Percentiles rank a stretch among this genome's conserved stretches.
Conservation (phyloP, 2,113 vertebrate species). For the Isichthys henryi region DNA sequence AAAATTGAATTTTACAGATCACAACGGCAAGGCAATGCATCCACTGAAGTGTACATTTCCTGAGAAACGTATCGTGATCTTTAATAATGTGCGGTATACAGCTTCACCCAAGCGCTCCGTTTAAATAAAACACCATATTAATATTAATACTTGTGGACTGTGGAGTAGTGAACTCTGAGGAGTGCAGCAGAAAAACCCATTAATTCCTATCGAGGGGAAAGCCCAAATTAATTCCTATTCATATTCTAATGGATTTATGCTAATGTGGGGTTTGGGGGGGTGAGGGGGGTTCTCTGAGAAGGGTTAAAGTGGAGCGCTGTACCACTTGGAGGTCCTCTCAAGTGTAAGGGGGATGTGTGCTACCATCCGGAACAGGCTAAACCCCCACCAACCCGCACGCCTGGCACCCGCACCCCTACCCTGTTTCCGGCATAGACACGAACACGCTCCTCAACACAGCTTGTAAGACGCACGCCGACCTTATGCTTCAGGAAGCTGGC, state of each 20-base stretch:
- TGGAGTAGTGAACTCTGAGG: slow-evolving; percentile 55
- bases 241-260: slow-evolving; percentile 74
- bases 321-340: neutral
- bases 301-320: slow-evolving; percentile 47
- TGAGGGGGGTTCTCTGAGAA: slow-evolving; percentile 33
- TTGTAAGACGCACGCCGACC: neutral
- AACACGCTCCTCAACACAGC: neutral
- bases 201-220: slow-evolving; percentile 73
- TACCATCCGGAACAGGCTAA: neutral
- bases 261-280: slow-evolving; percentile 56
- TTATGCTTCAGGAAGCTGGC: neutral
- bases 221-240: slow-evolving; percentile 77
- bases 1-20: slow-evolving; percentile 78
- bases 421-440: slow-evolving; percentile 19
- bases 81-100: slow-evolving; percentile 78
- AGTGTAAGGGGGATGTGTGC: neutral
- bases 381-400: neutral
- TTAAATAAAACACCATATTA: slow-evolving; percentile 71
- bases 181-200: slow-evolving; percentile 67
- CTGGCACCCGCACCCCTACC: neutral
- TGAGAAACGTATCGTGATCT: slow-evolving; percentile 72
- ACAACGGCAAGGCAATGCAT: slow-evolving; percentile 67
- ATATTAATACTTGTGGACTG: slow-evolving; percentile 81
- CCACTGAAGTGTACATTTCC: slow-evolving; percentile 71
- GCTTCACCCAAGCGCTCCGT: slow-evolving; percentile 68